phyloP scores from a whole-genome alignment of 2,113 vertebrate genomes.

The Vireo altiloquus region DNA sequence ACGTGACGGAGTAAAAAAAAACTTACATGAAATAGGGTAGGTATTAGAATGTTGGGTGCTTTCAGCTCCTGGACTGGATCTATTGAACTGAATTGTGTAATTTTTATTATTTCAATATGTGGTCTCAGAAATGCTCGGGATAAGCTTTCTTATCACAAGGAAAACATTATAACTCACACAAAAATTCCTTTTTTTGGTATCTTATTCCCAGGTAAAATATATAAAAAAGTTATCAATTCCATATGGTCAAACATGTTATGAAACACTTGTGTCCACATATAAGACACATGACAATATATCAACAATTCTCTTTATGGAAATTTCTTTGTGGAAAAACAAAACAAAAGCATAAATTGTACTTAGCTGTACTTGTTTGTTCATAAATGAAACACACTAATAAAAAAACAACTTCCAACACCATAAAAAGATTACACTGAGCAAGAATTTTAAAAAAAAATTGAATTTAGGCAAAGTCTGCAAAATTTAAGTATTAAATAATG shows the following conservation, averaged over 20 bases:
- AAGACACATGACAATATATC: background rate
- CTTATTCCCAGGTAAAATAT: background rate
- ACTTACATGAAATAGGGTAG: background rate
- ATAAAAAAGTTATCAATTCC: background rate
- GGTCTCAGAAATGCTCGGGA: background rate
- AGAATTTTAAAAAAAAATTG: background rate
- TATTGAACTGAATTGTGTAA: background rate
- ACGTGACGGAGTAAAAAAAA: background rate
- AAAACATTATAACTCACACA: background rate
- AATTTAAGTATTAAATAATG: background rate
- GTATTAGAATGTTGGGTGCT: background rate
- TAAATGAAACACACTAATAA: background rate
- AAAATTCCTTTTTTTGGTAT: background rate
- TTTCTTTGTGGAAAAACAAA: background rate
- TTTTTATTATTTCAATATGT: constrained; percentile 6
- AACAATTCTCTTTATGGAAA: background rate
- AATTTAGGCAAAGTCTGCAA: background rate
- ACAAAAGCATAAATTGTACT: background rate
- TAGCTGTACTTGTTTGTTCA: background rate
- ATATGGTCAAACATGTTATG: background rate
- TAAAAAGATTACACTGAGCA: background rate
- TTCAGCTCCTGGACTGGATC: background rate
- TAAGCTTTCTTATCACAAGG: background rate
- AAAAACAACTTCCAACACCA: background rate
- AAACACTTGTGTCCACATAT: background rate